Evolutionary conservation across 2,888 invertebrate genomes (phyloP), one percentile per base, ranked within the genome.

Genomic region (Mechanitis messenoides): DNA sequence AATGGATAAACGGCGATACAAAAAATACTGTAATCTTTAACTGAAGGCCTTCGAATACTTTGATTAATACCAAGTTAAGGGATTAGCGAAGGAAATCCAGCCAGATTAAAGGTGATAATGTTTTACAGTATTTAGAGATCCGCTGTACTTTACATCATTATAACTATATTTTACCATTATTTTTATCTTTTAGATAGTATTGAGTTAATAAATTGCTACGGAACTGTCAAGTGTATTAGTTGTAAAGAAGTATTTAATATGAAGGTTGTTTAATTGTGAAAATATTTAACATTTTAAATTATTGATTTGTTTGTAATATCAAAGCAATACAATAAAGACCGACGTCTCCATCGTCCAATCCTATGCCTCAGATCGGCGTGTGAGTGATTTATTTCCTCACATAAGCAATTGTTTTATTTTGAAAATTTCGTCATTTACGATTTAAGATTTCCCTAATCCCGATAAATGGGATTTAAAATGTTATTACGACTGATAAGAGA

Each of bases 391-490:
- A 9, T 42, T 9, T 42, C 6, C 50, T 54, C 60, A 59, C 61
- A 70, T 59, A 60, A 56, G 53, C 12, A 68, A 64, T 68, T 61
- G 59, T 62, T 58, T 47, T 58, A 63, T 62, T 69, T 46, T 63
- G 62, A 63, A 68, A 69, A 71, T 72, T 74, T 74, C 65, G 71
- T 75, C 72, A 74, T 81, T 81, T 80, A 80, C 74, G 80, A 83
- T 80, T 77, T 72, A 78, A 74, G 79, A 79, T 84, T 83, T 78
- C 67, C 67, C 65, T 85, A 83, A 86, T 86, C 83, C 79, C 63
- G 85, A 85, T 85, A 86, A 85, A 72, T 62, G 55, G 82, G 75
- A 82, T 86, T 84, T 82, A 77, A 72, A 76, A 77, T 75, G 78
- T 81, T 82, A 81, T 81, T 74, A 80, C 76, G 66, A 71, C 75